phyloP scores from a whole-genome alignment of 2,888 invertebrate genomes.

The Ophonus ardosiacus region DNA sequence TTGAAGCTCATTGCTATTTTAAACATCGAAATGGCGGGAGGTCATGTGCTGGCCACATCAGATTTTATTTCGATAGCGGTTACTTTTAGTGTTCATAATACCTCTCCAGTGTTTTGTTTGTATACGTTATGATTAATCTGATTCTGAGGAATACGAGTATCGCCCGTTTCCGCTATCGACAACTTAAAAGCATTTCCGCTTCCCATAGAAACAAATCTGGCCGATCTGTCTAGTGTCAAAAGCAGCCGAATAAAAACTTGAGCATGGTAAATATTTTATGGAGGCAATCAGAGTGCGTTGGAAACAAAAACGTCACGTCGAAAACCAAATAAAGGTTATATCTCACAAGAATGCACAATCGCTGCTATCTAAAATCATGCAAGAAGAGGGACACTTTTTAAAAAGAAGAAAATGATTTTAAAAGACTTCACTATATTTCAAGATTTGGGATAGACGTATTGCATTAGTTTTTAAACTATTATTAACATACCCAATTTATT shows the following conservation, averaged over 20 bases:
- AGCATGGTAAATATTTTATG: slow-evolving; percentile 56
- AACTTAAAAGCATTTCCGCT: slow-evolving; percentile 59
- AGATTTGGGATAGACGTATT: too few species aligned
- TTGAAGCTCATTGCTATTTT: too few species aligned
- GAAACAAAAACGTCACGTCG: slow-evolving; percentile 57
- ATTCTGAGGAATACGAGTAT: neutral
- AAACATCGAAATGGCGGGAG: too few species aligned
- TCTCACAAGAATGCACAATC: slow-evolving; percentile 54
- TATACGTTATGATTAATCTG: neutral
- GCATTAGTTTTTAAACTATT: too few species aligned
- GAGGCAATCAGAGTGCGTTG: slow-evolving; percentile 56
- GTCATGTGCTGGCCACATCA: too few species aligned
- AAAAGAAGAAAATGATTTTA: too few species aligned
- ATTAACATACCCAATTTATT: too few species aligned
- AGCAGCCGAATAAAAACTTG: slow-evolving; percentile 27
- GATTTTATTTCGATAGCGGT: too few species aligned
- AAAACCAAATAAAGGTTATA: slow-evolving; percentile 58
- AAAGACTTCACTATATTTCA: too few species aligned
- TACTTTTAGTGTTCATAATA: too few species aligned
- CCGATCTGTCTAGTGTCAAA: slow-evolving; percentile 28
- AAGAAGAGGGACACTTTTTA: neutral
- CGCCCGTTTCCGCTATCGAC: slow-evolving; percentile 44
- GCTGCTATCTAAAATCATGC: slow-evolving; percentile 16
- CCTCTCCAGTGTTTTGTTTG: slow-evolving; percentile 1
- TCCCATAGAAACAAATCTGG: neutral